A percentile compares a stretch with the other conserved stretches of the same genome.
These are phyloP conservation scores for Ecliptopera silaceata DNA, from an alignment of 2,888 invertebrate species.

Conservation along the genomic window DNA sequence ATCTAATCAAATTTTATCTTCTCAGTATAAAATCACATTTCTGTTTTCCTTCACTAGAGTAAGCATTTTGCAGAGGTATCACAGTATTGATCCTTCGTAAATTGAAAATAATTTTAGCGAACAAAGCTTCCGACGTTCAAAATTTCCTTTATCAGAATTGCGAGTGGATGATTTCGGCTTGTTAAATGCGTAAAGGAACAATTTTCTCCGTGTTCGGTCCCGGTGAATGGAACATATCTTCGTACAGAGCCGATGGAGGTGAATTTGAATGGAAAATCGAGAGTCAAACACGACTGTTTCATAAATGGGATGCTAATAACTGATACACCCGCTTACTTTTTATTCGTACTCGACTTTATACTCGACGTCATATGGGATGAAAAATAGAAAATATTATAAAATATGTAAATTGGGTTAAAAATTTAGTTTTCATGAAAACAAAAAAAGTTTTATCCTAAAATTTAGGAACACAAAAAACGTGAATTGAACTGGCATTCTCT, in stretches of 20 bases:
- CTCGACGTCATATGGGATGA: too few species aligned
- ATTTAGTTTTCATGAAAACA: too few species aligned
- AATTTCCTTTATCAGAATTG: conserved; percentile 42
- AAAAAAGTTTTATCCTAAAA: too few species aligned
- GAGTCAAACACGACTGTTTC: conserved; percentile 50
- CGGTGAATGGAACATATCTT: conserved; percentile 48
- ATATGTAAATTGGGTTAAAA: too few species aligned
- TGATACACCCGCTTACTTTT: conserved; percentile 31
- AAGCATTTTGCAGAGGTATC: conserved; percentile 26
- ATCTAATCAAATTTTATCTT: conserved; percentile 6
- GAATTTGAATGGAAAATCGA: conserved; percentile 55
- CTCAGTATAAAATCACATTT: conserved; percentile 17
- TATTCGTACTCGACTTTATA: too few species aligned
- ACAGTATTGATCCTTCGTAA: conserved; percentile 34
- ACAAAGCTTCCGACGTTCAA: conserved; percentile 36
- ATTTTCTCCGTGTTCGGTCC: conserved; percentile 45
- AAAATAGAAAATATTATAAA: too few species aligned
- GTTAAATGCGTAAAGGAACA: conserved; percentile 44
- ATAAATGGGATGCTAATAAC: conserved; percentile 44
- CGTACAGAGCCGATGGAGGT: conserved; percentile 45
- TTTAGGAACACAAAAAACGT: too few species aligned
- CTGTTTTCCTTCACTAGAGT: conserved; percentile 20
- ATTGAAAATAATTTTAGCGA: conserved; percentile 45
- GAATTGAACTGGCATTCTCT: too few species aligned
- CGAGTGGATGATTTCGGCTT: conserved; percentile 43